phyloP scores from a whole-genome alignment of 1,140 invertebrate species.

The Hirudo medicinalis region DNA sequence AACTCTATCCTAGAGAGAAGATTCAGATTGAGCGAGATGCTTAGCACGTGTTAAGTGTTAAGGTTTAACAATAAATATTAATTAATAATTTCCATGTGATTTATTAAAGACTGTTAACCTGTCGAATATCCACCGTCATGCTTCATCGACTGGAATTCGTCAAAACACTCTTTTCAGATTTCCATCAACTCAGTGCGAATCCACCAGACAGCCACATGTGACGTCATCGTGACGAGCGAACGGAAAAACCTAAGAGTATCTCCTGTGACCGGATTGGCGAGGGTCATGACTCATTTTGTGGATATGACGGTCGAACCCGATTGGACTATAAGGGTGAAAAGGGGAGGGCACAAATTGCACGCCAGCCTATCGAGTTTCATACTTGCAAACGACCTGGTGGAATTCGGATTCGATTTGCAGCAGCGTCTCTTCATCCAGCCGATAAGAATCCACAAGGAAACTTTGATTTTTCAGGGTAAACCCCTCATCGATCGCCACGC shows the following conservation, averaged over 20 bases:
- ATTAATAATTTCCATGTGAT: too few relatives aligned
- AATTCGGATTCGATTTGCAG: constrained; percentile 31
- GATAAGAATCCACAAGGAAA: constrained; percentile 11
- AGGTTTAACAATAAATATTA: too few relatives aligned
- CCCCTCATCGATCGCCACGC: too few relatives aligned
- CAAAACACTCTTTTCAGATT: neutral
- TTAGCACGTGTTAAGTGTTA: too few relatives aligned
- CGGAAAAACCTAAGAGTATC: constrained; percentile 30
- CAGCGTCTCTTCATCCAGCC: constrained; percentile 16
- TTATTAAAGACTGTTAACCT: too few relatives aligned
- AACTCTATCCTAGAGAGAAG: too few relatives aligned
- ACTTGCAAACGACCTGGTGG: constrained; percentile 30
- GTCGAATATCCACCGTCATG: too few relatives aligned
- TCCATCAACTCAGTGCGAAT: constrained; percentile 32
- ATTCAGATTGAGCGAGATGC: too few relatives aligned
- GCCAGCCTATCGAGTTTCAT: constrained; percentile 26
- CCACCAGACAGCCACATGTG: constrained; percentile 29
- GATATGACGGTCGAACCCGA: constrained; percentile 29
- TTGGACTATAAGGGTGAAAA: constrained; percentile 27
- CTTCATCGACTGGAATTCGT: too few relatives aligned
- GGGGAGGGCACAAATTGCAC: constrained; percentile 26
- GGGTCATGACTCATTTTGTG: constrained; percentile 29
- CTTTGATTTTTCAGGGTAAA: constrained; percentile 10
- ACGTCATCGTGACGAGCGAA: constrained; percentile 31
- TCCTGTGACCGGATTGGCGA: constrained; percentile 25